Percentiles rank a stretch among this genome's conserved stretches.
These are phyloP conservation scores for Channallabes apus DNA, from an alignment of 2,797 vertebrate genomes.

Conservation along the genomic window DNA sequence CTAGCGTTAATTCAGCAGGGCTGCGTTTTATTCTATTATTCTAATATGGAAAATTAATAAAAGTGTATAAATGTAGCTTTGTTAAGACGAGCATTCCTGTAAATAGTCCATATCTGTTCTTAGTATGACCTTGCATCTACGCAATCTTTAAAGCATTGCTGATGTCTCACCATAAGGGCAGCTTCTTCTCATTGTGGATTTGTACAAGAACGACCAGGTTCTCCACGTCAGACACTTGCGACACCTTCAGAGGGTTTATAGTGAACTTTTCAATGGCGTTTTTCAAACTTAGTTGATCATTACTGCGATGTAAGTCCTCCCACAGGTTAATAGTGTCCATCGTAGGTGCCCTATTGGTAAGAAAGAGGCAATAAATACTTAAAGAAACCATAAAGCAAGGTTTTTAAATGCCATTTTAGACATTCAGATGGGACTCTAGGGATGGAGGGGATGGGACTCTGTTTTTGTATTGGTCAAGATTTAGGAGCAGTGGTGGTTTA, in stretches of 20 bases:
- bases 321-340: slow-evolving; percentile 81
- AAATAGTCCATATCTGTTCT: background rate
- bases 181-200: slow-evolving; percentile 74
- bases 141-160: background rate
- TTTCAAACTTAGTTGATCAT: slow-evolving; percentile 69
- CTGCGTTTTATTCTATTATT: background rate
- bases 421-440: too few relatives aligned
- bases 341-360: slow-evolving; percentile 78
- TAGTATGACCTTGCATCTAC: background rate
- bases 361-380: background rate
- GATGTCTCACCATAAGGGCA: slow-evolving; percentile 70
- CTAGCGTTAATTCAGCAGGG: background rate
- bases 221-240: slow-evolving; percentile 79
- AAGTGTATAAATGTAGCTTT: background rate
- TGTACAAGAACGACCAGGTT: slow-evolving; percentile 80
- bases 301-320: slow-evolving; percentile 76
- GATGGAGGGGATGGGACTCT: too few relatives aligned
- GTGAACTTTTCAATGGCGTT: slow-evolving; percentile 80
- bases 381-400: background rate
- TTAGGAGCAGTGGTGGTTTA: too few relatives aligned
- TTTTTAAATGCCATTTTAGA: background rate
- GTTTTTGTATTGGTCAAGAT: too few relatives aligned
- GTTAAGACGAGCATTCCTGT: background rate
- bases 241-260: slow-evolving; percentile 84
- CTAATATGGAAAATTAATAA: background rate